phyloP scores from a whole-genome alignment of 1,140 invertebrate genomes.

The Aradophagus sp. region DNA sequence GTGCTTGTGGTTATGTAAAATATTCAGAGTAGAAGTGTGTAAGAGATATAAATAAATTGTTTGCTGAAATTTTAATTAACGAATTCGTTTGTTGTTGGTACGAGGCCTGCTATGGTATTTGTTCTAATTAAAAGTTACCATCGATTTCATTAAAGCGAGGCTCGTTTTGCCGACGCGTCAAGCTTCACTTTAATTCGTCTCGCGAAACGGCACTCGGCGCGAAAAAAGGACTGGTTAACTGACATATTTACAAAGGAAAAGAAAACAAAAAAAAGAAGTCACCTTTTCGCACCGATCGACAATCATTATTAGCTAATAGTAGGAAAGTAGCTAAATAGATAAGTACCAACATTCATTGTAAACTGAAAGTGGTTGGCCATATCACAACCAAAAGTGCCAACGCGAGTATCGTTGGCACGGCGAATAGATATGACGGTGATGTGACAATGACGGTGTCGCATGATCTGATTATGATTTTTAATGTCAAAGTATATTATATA shows the following conservation, averaged over 20 bases:
- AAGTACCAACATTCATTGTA: constrained; percentile 27
- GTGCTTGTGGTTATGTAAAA: constrained; percentile 14
- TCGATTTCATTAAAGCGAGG: constrained; percentile 8
- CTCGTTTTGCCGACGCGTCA: no score
- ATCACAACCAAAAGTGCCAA: constrained; percentile 36
- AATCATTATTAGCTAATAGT: constrained; percentile 16
- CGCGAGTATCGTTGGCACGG: constrained; percentile 14
- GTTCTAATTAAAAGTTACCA: constrained; percentile 14
- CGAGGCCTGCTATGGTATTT: not conserved
- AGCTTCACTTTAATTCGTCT: constrained; percentile 10
- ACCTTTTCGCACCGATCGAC: constrained; percentile 4
- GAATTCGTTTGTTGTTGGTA: constrained; percentile 11
- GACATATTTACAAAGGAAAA: constrained; percentile 17
- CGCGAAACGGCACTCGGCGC: not conserved
- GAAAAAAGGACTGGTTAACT: constrained; percentile 13
- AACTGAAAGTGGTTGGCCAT: constrained; percentile 31
- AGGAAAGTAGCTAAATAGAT: constrained; percentile 19
- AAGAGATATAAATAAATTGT: not conserved
- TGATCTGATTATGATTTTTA: constrained; percentile 37
- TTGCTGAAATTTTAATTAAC: constrained; percentile 9
- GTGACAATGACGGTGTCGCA: constrained; percentile 28
- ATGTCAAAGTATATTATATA: constrained; percentile 52
- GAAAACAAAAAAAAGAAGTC: no score
- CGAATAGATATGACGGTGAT: not conserved
- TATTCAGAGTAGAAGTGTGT: constrained; percentile 10